Evolutionary conservation across 2,888 invertebrate genomes (phyloP), one percentile per base, ranked within the genome.

Genomic region (Athalia cordata): DNA sequence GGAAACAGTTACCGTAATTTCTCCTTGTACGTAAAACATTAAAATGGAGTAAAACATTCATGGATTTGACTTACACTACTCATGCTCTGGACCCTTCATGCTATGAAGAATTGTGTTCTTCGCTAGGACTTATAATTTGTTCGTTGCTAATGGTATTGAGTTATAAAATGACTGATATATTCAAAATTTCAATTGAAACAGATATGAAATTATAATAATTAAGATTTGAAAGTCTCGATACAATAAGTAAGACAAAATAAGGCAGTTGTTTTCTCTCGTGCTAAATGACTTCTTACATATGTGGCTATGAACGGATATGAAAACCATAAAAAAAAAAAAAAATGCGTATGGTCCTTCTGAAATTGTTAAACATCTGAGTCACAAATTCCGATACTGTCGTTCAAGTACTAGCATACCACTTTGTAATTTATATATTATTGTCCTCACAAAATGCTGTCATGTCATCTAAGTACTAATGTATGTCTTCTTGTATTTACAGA

Each of bases 51-150:
- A 11, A 29, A 65, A 65, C 9, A 65, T 79, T 82, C 78, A 79
- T 57, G 67, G 64, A 66, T 59, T 47, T 57, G 81, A 81, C 78
- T 85, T 85, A 82, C 81, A 85, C 80, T 81, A 72, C 77, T 76
- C 77, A 78, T 79, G 72, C 80, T 80, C 81, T 80, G 74, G 79
- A 80, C 80, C 78, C 83, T 85, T 81, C 78, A 77, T 77, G 72
- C 15, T 13, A 47, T n/a, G 13, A 7, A 43, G 15, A 57, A 72
- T 57, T 5, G 9, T 15, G 4, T 68, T 52, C 43, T 55, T 49
- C 47, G 15, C 43, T 15, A 29, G 45, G 43, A 72, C 47, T 2
- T 15, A 9, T n/a, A 59, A 59, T 72, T 1, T 45, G 43, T 72
- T 59, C 47, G 45, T 72, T 47, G 47, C 29, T n/a, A 68, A 68